Base-by-base conservation (phyloP, 2,113 vertebrate genomes). In the Ardeotis arabs region DNA sequence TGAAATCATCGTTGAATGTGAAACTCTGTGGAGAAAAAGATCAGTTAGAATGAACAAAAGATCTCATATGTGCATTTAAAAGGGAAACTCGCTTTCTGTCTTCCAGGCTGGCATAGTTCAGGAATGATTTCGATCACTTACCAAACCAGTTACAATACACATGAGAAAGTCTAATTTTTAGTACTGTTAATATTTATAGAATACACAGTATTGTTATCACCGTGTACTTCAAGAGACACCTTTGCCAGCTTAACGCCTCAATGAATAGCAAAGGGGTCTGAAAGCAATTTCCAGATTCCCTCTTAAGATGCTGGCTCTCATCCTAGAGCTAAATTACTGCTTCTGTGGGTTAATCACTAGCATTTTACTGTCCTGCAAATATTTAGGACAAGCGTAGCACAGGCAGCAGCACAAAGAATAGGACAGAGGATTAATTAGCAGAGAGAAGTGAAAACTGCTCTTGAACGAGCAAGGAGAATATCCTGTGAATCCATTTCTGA, bases 1-100 rank as follows among this genome's bases (percentile, higher is more conserved):
- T 99, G 98, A 99, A 98, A 93, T 99, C 99, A 60, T 99, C 99
- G 0, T 96, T 99, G 95, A 98, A 94, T 8, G 97, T 85, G 37
- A 99, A 98, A 76, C 98, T 99, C 99, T 99, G 97, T 15, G 79
- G 89, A 97, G 80, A 97, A 56, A 97, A 96, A 95, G 14, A 67
- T 52, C 76, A 70, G 24, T 33, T 7, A 37, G 84, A 50, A 84
- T 97, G 70, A 97, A 69, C 10, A 76, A 62, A 50, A 1, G 1
- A 72, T 49, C 68, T 39, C 45, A 19, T 6, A 33, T 2, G 4
- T 22, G 62, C 20, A 81, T 52, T 49, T 78, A 25, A 56, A 84
- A 72, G 56, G 89, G 81, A 62, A 94, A 90, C 25, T 14, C 44
- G 25, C 69, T 84, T 91, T 93, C 52, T 96, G 44, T 69, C 56